Conservation (phyloP, 2,888 invertebrate genomes). For the Caenorhabditis becei region DNA sequence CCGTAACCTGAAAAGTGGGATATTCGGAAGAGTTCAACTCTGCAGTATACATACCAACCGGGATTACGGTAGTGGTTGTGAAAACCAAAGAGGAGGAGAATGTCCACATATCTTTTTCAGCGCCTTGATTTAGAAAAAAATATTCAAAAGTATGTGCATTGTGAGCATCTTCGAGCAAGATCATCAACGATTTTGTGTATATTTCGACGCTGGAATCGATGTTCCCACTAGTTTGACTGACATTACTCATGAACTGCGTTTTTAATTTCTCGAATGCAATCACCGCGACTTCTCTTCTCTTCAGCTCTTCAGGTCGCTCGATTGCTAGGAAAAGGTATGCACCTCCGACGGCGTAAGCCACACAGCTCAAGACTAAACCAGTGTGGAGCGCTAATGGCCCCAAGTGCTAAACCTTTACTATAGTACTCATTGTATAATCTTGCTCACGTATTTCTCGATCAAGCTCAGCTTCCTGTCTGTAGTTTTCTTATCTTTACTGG, state of each 20-base stretch:
- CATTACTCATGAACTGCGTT: slow-evolving; percentile 53
- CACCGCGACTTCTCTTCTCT: slow-evolving; percentile 45
- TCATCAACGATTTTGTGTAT: slow-evolving; percentile 62
- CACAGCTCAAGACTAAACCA: slow-evolving; percentile 64
- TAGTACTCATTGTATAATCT: not conserved
- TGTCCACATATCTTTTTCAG: slow-evolving; percentile 69
- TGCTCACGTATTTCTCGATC: slow-evolving; percentile 43
- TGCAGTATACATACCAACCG: slow-evolving; percentile 71
- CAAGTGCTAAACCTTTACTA: slow-evolving; percentile 51
- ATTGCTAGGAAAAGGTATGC: slow-evolving; percentile 64
- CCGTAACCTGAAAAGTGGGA: slow-evolving; percentile 66
- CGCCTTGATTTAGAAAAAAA: slow-evolving; percentile 31
- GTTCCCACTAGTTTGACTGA: not conserved
- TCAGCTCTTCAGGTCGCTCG: slow-evolving; percentile 64
- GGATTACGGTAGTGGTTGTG: slow-evolving; percentile 74
- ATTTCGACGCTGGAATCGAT: slow-evolving; percentile 47
- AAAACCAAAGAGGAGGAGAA: slow-evolving; percentile 69
- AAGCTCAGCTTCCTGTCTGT: slow-evolving; percentile 14
- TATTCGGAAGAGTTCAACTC: too few species aligned
- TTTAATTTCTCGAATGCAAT: slow-evolving; percentile 45
- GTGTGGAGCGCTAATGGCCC: slow-evolving; percentile 68
- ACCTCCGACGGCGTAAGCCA: slow-evolving; percentile 67
- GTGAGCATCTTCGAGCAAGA: slow-evolving; percentile 59
- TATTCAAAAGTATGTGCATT: slow-evolving; percentile 59
- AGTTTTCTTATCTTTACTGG: slow-evolving; percentile 39